A percentile compares a stretch with the other conserved stretches of the same genome.
phyloP scores from a whole-genome alignment of 2,888 invertebrate genomes.

The Hesperia comma region DNA sequence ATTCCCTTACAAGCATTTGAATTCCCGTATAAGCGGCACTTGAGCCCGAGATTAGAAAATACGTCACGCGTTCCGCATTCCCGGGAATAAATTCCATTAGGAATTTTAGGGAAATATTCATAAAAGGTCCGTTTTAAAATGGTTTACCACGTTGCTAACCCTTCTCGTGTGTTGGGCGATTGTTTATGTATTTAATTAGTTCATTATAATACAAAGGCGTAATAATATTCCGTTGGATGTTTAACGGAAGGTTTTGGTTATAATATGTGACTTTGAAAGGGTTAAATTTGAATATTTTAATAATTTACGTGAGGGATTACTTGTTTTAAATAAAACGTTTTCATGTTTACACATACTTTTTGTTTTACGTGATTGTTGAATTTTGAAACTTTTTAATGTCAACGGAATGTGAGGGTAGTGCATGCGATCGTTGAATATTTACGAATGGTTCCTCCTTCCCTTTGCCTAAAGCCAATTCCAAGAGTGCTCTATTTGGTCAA shows the following conservation, averaged over 20 bases:
- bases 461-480: too few relatives aligned
- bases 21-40: constrained; percentile 30
- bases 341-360: not conserved
- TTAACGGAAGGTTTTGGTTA: constrained; percentile 5
- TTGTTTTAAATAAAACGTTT: not conserved
- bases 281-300: constrained; percentile 1
- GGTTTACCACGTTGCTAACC: constrained; percentile 20
- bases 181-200: constrained; percentile 29
- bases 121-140: constrained; percentile 40
- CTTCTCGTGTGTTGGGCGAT: constrained; percentile 10
- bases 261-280: constrained; percentile 10
- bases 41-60: constrained; percentile 37
- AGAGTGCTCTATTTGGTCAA: too few relatives aligned
- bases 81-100: constrained; percentile 37
- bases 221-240: constrained; percentile 23
- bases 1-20: constrained; percentile 33
- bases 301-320: not conserved
- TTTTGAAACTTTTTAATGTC: too few relatives aligned
- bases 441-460: too few relatives aligned
- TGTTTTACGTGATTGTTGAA: too few relatives aligned
- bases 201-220: constrained; percentile 12
- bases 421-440: too few relatives aligned
- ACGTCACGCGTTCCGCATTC: constrained; percentile 36
- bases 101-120: constrained; percentile 41
- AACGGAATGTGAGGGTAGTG: too few relatives aligned